Conservation (phyloP, 2,888 invertebrate genomes). For the Hesperia comma region DNA sequence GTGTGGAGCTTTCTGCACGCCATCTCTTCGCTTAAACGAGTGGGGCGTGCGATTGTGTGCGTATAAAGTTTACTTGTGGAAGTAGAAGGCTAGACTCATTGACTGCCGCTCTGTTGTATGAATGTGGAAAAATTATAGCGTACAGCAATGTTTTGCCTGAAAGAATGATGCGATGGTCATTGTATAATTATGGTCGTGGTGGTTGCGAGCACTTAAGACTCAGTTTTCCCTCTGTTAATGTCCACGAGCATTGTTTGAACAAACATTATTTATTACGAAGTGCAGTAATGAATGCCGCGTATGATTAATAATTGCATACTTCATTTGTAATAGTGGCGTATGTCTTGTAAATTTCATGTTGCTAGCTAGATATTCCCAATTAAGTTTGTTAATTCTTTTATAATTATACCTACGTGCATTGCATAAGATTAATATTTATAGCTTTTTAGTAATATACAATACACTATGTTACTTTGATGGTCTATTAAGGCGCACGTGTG, state of each 20-base stretch:
- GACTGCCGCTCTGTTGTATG: conserved; percentile 84
- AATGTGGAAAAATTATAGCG: conserved; percentile 84
- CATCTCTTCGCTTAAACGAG: conserved; percentile 76
- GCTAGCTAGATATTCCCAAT: too few species aligned
- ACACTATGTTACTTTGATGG: too few species aligned
- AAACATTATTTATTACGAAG: conserved; percentile 73
- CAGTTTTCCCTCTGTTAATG: conserved; percentile 77
- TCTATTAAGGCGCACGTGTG: too few species aligned
- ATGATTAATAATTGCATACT: conserved; percentile 34
- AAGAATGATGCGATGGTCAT: conserved; percentile 69
- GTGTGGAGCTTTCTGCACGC: conserved; percentile 82
- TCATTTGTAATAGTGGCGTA: neutral
- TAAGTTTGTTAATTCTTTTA: too few species aligned
- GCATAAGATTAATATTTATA: too few species aligned
- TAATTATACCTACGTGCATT: too few species aligned
- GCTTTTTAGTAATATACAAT: too few species aligned
- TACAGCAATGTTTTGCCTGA: conserved; percentile 77
- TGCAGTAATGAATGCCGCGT: conserved; percentile 69
- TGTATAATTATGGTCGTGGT: conserved; percentile 75
- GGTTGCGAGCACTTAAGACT: conserved; percentile 72
- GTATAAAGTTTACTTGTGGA: conserved; percentile 74
- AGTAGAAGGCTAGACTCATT: conserved; percentile 83
- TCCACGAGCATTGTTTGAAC: conserved; percentile 68
- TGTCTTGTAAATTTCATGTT: neutral
- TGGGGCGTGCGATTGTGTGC: conserved; percentile 75